phyloP scores from a whole-genome alignment of 2,113 vertebrate species.

The Tachysurus fulvidraco region DNA sequence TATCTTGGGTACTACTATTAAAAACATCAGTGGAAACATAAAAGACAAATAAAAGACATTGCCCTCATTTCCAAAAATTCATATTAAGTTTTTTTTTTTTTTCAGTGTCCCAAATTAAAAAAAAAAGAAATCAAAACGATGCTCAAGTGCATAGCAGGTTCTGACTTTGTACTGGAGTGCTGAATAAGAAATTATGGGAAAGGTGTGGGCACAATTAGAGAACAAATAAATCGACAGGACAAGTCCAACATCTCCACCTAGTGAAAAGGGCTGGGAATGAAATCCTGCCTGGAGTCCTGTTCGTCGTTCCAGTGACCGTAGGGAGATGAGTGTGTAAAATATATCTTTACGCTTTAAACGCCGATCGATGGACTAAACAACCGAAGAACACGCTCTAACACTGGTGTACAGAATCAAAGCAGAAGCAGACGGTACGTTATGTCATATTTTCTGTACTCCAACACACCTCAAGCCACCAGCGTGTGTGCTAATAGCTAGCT shows the following conservation, averaged over 20 bases:
- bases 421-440: background rate
- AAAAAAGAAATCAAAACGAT: no score
- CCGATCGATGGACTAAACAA: background rate
- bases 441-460: background rate
- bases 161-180: background rate
- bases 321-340: no score
- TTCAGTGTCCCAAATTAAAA: background rate
- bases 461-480: background rate
- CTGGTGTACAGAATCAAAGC: background rate
- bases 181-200: background rate
- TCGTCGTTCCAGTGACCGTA: background rate
- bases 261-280: slow-evolving; percentile 55
- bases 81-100: background rate
- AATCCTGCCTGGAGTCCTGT: background rate
- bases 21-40: background rate
- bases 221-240: background rate
- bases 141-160: background rate
- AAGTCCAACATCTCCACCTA: slow-evolving; percentile 63
- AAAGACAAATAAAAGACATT: background rate
- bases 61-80: background rate
- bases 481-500: background rate
- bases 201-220: background rate
- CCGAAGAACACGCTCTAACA: background rate
- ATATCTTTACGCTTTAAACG: background rate
- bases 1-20: background rate